Percentiles rank a stretch among this genome's conserved stretches.
Evolutionary conservation across 2,888 invertebrate genomes (phyloP).

Genomic region (Scaptodrosophila latifasciaeformis): DNA sequence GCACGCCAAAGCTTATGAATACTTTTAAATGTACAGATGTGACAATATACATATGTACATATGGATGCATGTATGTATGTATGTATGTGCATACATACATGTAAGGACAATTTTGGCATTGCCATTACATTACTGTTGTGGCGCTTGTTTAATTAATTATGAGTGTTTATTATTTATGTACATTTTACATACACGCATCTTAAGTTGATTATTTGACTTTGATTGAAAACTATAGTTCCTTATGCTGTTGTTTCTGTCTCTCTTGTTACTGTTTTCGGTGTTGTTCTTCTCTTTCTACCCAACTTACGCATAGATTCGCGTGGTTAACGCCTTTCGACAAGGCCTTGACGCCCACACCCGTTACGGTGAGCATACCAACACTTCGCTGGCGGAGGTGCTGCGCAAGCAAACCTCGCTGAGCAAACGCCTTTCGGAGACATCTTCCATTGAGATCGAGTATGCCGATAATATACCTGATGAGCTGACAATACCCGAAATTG

Average conservation of each 20-base stretch:
- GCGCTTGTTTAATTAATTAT: constrained; percentile 9
- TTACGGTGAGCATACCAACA: constrained; percentile 92
- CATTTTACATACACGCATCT: background rate
- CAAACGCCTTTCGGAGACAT: constrained; percentile 93
- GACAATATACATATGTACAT: constrained; percentile 6
- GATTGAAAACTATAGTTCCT: constrained; percentile 16
- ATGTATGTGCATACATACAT: constrained; percentile 8
- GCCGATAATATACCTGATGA: constrained; percentile 91
- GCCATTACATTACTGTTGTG: background rate
- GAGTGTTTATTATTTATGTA: constrained; percentile 23
- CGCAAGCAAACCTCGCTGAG: constrained; percentile 94
- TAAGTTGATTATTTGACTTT: constrained; percentile 21
- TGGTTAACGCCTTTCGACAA: constrained; percentile 99
- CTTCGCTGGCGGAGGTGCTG: constrained; percentile 93
- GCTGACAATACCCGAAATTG: constrained; percentile 92
- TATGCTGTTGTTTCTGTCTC: constrained; percentile 39
- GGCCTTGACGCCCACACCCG: constrained; percentile 97
- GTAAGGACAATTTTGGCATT: background rate
- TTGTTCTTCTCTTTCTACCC: constrained; percentile 52
- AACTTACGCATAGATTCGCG: constrained; percentile 89
- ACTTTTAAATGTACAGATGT: too few relatives aligned
- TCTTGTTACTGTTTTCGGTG: constrained; percentile 50
- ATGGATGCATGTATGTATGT: constrained; percentile 8
- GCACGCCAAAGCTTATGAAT: too few relatives aligned
- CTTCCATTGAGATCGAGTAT: constrained; percentile 95